phyloP scores from a whole-genome alignment of 1,140 invertebrate species.

The Chrysomallon squamiferum region DNA sequence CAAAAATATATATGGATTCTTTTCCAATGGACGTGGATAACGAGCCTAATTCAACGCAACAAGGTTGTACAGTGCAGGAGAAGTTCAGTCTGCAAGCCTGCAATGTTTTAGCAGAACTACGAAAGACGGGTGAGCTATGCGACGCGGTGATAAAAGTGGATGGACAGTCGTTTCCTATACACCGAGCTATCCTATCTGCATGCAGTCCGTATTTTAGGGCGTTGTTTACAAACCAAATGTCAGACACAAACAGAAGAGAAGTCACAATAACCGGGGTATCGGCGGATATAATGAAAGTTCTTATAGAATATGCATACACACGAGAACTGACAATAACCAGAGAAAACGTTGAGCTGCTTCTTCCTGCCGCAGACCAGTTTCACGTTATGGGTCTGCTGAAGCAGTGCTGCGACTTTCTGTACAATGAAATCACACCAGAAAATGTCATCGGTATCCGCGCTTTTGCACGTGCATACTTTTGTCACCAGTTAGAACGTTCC shows the following conservation, averaged over 20 bases:
- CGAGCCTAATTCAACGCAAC: no score
- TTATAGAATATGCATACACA: conserved; percentile 36
- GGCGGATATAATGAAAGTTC: conserved; percentile 25
- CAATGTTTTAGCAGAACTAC: conserved; percentile 31
- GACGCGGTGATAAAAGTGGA: conserved; percentile 80
- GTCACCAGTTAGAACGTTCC: conserved; percentile 72
- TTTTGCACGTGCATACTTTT: conserved; percentile 79
- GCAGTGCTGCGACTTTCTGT: conserved; percentile 78
- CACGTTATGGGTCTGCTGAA: conserved; percentile 76
- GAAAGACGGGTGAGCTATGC: conserved; percentile 78
- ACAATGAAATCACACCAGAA: conserved; percentile 69
- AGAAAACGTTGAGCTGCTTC: conserved; percentile 77
- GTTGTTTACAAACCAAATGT: conserved; percentile 48
- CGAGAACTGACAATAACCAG: conserved; percentile 13
- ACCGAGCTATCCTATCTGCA: conserved; percentile 28
- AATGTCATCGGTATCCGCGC: conserved; percentile 83
- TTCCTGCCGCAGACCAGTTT: conserved; percentile 73
- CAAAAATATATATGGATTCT: no score
- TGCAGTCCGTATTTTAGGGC: conserved; percentile 52
- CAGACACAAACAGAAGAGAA: conserved; percentile 28
- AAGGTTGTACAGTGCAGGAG: conserved; percentile 10
- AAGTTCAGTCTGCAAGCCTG: conserved; percentile 33
- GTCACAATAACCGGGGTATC: conserved; percentile 30
- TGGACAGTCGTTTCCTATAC: conserved; percentile 45
- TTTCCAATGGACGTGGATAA: no score